A percentile compares a stretch with the other conserved stretches of the same genome.
These are phyloP conservation scores for Cecropterus lyciades DNA, from an alignment of 1,140 invertebrate species.

Conservation along the genomic window DNA sequence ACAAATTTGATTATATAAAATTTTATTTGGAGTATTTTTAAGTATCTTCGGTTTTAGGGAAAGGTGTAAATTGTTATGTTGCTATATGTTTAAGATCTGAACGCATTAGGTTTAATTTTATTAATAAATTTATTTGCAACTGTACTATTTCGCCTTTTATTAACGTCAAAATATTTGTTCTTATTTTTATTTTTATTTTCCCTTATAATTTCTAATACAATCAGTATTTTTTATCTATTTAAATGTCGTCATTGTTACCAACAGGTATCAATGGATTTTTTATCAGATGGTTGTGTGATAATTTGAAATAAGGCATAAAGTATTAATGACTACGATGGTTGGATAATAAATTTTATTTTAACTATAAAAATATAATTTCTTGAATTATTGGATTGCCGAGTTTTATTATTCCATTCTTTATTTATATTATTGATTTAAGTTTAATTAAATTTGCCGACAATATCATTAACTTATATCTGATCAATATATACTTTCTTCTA, in stretches of 20 bases:
- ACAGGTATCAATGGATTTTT: conserved; percentile 15
- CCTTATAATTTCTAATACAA: too few relatives aligned
- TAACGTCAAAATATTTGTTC: too few relatives aligned
- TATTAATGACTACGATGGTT: conserved; percentile 19
- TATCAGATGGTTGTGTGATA: conserved; percentile 15
- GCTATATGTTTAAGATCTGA: background rate
- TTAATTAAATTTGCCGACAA: too few relatives aligned
- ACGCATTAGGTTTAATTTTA: background rate
- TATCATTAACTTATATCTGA: too few relatives aligned
- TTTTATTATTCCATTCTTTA: too few relatives aligned
- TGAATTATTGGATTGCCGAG: conserved; percentile 5
- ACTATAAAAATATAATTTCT: conserved; percentile 5
- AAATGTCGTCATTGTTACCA: background rate
- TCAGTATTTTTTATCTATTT: too few relatives aligned
- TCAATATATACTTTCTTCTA: too few relatives aligned
- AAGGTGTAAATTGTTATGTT: background rate
- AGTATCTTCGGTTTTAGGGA: background rate
- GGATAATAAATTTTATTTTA: conserved; percentile 23
- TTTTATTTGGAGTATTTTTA: background rate
- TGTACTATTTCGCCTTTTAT: too few relatives aligned
- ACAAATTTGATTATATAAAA: background rate
- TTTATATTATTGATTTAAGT: too few relatives aligned
- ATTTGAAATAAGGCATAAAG: background rate
- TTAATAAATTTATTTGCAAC: background rate
- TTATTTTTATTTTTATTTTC: too few relatives aligned